Conservation (phyloP, 2,113 vertebrate genomes). For the Hemiscyllium ocellatum region DNA sequence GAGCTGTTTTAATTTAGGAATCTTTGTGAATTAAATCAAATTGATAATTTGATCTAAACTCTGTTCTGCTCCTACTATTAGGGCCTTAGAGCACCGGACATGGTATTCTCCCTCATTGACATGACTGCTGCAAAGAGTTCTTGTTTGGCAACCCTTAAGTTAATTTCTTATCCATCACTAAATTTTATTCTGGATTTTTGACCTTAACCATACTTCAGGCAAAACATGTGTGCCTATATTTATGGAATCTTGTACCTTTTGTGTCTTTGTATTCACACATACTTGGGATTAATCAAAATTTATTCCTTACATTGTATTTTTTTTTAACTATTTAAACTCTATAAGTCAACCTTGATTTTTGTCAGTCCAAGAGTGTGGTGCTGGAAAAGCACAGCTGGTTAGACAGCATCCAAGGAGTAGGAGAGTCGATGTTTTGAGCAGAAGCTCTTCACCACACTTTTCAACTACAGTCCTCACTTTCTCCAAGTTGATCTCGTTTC, state of each 20-base stretch:
- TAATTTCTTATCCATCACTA: not conserved
- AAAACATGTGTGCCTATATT: not conserved
- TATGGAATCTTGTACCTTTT: not conserved
- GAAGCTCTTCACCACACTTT: too few relatives aligned
- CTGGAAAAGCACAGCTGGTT: too few relatives aligned
- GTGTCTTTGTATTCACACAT: not conserved
- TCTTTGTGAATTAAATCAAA: not conserved
- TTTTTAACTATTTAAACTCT: not conserved
- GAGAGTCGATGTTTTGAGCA: too few relatives aligned
- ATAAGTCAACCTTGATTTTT: not conserved
- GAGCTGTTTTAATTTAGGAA: not conserved
- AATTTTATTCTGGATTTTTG: not conserved
- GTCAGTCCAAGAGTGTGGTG: too few relatives aligned
- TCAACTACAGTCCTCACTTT: too few relatives aligned
- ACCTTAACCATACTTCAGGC: too few relatives aligned
- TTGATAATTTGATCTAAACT: not conserved
- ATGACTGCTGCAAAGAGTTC: not conserved
- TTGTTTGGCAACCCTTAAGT: not conserved
- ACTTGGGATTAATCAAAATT: not conserved
- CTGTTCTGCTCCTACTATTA: not conserved
- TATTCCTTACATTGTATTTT: not conserved
- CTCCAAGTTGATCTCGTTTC: too few relatives aligned
- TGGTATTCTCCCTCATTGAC: not conserved
- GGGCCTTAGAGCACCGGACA: not conserved
- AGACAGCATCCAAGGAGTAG: too few relatives aligned